phyloP scores from a whole-genome alignment of 2,113 vertebrate genomes.

The Rhodinocichla rosea region DNA sequence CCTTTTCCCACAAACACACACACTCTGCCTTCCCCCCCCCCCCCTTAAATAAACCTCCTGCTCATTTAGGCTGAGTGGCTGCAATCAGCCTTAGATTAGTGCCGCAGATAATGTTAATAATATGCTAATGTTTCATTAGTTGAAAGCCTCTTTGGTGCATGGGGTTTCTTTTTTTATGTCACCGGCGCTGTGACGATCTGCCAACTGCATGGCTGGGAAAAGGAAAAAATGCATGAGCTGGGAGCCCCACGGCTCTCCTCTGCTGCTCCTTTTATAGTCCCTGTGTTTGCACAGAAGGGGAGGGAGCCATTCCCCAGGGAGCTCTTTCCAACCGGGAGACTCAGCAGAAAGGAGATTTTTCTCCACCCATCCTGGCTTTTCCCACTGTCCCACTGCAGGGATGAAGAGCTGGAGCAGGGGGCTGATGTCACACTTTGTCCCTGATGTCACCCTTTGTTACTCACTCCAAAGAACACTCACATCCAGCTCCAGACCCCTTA shows the following conservation, averaged over 20 bases:
- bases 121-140: constrained; percentile 93
- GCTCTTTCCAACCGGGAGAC: background rate
- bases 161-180: constrained; percentile 72
- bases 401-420: background rate
- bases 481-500: background rate
- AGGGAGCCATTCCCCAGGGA: background rate
- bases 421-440: background rate
- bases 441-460: background rate
- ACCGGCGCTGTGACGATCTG: constrained; percentile 20
- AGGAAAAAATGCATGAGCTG: constrained; percentile 17
- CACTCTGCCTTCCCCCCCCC: background rate
- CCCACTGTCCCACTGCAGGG: background rate
- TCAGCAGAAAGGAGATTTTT: background rate
- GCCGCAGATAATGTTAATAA: constrained; percentile 80
- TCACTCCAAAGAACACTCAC: background rate
- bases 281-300: background rate
- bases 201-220: constrained; percentile 53
- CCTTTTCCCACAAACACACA: background rate
- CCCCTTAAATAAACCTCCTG: constrained; percentile 78
- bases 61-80: constrained; percentile 77
- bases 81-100: constrained; percentile 79
- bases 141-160: constrained; percentile 70
- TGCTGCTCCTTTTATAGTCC: constrained; percentile 18
- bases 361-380: background rate
- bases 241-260: constrained; percentile 49